A percentile compares a stretch with the other conserved stretches of the same genome.
Conservation (phyloP, 2,113 vertebrate genomes). For the Enhydra lutris region DNA sequence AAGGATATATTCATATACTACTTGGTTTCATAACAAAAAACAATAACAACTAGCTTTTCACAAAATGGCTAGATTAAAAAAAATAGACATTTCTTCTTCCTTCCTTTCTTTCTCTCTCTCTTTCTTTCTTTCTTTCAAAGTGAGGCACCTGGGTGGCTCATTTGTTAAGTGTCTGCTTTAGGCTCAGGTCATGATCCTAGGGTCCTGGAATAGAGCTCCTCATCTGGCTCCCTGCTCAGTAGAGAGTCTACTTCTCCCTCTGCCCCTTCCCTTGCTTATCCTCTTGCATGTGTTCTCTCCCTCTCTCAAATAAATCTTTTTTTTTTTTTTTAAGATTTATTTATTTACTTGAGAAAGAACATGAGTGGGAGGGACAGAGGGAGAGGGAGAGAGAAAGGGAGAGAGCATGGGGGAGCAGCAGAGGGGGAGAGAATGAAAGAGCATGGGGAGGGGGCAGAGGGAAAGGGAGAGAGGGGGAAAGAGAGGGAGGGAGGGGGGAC, state of each 20-base stretch:
- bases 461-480: too few species aligned
- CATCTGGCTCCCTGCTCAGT: not conserved
- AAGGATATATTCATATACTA: not conserved
- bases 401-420: too few species aligned
- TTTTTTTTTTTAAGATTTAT: too few species aligned
- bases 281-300: not conserved
- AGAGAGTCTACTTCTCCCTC: not conserved
- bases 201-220: not conserved
- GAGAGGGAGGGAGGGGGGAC: too few species aligned
- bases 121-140: not conserved
- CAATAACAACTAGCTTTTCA: not conserved
- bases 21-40: not conserved
- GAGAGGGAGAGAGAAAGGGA: too few species aligned
- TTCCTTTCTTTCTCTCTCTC: not conserved
- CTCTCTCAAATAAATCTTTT: too few species aligned
- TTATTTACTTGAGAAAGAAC: too few species aligned
- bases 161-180: not conserved
- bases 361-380: too few species aligned
- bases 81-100: not conserved
- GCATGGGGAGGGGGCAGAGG: too few species aligned
- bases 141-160: not conserved
- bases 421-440: too few species aligned
- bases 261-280: not conserved
- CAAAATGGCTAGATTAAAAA: not conserved
- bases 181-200: not conserved